Percentiles rank a stretch among this genome's conserved stretches.
phyloP scores from a whole-genome alignment of 2,888 invertebrate genomes.

The Agrotis segetum region DNA sequence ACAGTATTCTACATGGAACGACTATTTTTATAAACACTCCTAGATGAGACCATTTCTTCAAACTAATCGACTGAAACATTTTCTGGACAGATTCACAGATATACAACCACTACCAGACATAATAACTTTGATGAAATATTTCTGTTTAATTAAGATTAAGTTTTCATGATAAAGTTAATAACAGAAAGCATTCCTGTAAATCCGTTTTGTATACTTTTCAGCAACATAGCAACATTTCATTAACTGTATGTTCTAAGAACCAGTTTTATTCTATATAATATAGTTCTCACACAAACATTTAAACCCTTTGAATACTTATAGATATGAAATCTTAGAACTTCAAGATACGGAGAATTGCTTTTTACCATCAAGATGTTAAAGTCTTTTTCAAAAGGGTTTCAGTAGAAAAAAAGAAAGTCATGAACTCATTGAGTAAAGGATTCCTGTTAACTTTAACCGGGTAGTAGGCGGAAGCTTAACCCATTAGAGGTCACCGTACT shows the following conservation, averaged over 20 bases:
- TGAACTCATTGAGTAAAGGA: neutral
- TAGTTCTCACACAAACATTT: conserved; percentile 2
- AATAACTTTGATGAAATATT: neutral
- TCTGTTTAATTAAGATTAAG: neutral
- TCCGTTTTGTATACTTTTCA: neutral
- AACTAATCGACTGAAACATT: neutral
- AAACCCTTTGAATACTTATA: conserved; percentile 7
- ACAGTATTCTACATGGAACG: neutral
- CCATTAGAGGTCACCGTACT: too few species aligned
- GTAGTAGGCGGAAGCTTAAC: too few species aligned
- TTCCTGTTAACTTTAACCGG: too few species aligned
- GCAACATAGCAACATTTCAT: neutral
- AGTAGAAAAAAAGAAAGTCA: neutral
- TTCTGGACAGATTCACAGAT: neutral
- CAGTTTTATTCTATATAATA: neutral
- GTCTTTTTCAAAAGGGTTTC: neutral
- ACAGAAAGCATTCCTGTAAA: neutral
- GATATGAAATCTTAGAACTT: neutral
- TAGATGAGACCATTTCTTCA: neutral
- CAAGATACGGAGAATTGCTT: neutral
- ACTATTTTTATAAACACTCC: neutral
- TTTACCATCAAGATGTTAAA: neutral
- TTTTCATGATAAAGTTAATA: neutral
- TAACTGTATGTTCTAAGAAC: conserved; percentile 6
- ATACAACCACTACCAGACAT: neutral